A percentile compares a stretch with the other conserved stretches of the same genome.
Conservation (phyloP, 1,140 invertebrate genomes). For the Hirudo medicinalis region DNA sequence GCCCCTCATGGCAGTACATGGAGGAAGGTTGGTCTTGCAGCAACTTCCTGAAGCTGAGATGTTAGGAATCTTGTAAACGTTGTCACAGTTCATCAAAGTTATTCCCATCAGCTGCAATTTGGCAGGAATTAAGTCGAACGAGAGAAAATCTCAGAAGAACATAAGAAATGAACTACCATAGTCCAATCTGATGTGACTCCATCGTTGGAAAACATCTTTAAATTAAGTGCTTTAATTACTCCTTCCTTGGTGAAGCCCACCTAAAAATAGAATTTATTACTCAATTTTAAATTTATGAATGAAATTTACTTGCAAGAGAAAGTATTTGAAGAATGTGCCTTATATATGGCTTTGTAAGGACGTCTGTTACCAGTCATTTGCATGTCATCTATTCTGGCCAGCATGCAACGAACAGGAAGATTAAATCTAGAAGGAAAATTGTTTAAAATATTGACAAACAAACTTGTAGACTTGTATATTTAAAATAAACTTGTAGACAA, state of each 20-base stretch:
- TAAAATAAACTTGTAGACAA: too few species aligned
- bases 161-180: conserved; percentile 19
- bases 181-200: conserved; percentile 75
- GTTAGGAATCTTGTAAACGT: conserved; percentile 55
- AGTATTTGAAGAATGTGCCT: conserved; percentile 38
- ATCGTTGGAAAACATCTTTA: conserved; percentile 65
- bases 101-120: conserved; percentile 8
- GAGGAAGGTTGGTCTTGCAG: conserved; percentile 71
- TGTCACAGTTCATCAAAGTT: conserved; percentile 16
- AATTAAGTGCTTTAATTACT: conserved; percentile 54
- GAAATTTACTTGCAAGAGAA: neutral
- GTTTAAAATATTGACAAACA: neutral
- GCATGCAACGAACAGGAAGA: conserved; percentile 66
- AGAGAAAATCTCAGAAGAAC: too few species aligned
- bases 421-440: conserved; percentile 39
- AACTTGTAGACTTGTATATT: too few species aligned
- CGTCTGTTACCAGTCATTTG: conserved; percentile 68
- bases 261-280: conserved; percentile 24
- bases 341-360: conserved; percentile 73
- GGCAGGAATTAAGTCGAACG: neutral
- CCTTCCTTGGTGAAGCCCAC: conserved; percentile 63
- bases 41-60: conserved; percentile 52
- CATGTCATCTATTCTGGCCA: conserved; percentile 90
- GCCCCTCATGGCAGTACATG: conserved; percentile 76
- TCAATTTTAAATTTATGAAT: neutral